phyloP scores from a whole-genome alignment of 2,888 invertebrate species.

The Tanypteryx hageni region DNA sequence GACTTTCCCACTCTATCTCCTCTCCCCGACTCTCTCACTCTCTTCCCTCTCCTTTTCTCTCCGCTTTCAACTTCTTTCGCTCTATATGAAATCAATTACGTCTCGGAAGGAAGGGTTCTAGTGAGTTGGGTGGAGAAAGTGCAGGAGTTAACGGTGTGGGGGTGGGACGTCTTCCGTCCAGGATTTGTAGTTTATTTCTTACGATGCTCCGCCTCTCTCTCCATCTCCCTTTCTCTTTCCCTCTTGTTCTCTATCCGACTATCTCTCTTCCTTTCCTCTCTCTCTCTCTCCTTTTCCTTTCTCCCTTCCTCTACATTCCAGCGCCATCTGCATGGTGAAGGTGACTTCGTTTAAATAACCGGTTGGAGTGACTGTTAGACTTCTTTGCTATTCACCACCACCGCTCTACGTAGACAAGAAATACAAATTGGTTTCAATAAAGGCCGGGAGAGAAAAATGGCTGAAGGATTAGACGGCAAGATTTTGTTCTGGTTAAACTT shows the following conservation, averaged over 20 bases:
- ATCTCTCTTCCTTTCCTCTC: too few species aligned
- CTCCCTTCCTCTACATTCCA: too few species aligned
- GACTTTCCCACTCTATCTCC: neutral
- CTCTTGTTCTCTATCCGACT: too few species aligned
- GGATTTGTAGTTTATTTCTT: too few species aligned
- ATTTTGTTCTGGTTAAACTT: neutral
- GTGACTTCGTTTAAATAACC: too few species aligned
- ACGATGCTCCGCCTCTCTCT: too few species aligned
- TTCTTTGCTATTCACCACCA: neutral
- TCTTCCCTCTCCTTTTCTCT: neutral
- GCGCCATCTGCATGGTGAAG: too few species aligned
- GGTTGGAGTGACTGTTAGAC: too few species aligned
- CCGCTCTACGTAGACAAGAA: slow-evolving; percentile 4
- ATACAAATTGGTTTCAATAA: slow-evolving; percentile 28
- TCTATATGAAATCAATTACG: slow-evolving; percentile 12
- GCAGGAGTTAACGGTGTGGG: neutral
- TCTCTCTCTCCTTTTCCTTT: too few species aligned
- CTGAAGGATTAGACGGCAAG: neutral
- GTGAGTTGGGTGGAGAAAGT: neutral
- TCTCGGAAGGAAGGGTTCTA: neutral
- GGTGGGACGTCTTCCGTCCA: neutral
- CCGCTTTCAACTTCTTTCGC: neutral
- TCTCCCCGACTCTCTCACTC: neutral
- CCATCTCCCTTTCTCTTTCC: too few species aligned
- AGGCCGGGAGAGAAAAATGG: neutral